phyloP scores from a whole-genome alignment of 1,140 invertebrate genomes.

The Oncopodura yosiiana region DNA sequence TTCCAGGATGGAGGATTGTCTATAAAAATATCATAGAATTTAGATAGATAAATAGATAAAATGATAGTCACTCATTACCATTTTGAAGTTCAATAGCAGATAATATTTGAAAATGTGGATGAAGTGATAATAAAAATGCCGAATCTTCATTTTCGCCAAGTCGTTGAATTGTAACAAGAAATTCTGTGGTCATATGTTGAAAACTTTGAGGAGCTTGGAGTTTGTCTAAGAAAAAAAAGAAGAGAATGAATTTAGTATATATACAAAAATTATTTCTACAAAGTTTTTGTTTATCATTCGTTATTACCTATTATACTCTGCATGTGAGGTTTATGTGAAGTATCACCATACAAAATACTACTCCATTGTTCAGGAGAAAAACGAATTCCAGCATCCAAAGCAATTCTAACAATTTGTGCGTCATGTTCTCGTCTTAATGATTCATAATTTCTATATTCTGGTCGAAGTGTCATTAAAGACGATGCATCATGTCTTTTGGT shows the following conservation, averaged over 20 bases:
- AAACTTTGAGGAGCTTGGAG: constrained; percentile 85
- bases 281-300: background rate
- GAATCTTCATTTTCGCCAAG: constrained; percentile 76
- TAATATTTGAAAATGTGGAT: constrained; percentile 71
- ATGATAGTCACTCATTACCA: background rate
- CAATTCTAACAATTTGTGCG: constrained; percentile 96
- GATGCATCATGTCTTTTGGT: constrained; percentile 90
- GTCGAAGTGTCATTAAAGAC: constrained; percentile 95
- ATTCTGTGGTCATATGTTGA: constrained; percentile 78
- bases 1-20: constrained; percentile 15
- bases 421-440: constrained; percentile 88
- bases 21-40: background rate
- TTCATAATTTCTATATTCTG: constrained; percentile 81
- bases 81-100: constrained; percentile 63
- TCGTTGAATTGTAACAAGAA: constrained; percentile 82
- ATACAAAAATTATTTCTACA: background rate
- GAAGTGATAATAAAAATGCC: constrained; percentile 49
- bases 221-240: constrained; percentile 50
- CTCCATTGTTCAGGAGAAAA: constrained; percentile 99
- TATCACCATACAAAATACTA: constrained; percentile 88
- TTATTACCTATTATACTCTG: constrained; percentile 83
- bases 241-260: background rate
- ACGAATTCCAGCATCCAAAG: constrained; percentile 87
- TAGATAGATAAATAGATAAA: background rate
- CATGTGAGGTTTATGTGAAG: constrained; percentile 93